These are phyloP conservation scores for Aphidius ervi DNA, from an alignment of 1,140 invertebrate genomes.

Conservation along the genomic window DNA sequence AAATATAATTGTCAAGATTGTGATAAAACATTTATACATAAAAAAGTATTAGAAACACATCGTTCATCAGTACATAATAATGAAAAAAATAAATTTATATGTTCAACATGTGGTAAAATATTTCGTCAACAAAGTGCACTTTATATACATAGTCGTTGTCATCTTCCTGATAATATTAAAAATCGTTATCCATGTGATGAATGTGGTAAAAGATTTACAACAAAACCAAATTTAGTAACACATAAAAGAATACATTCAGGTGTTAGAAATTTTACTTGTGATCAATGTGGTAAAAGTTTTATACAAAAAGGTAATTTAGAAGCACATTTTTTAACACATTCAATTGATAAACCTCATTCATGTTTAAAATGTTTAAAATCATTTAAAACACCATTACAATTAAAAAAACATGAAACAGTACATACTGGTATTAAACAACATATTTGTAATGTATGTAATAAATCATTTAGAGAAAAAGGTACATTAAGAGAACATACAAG, in stretches of 20 bases:
- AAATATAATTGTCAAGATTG: slow-evolving; percentile 58
- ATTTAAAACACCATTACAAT: slow-evolving; percentile 57
- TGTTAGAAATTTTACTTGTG: slow-evolving; percentile 56
- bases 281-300: slow-evolving; percentile 61
- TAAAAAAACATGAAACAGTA: slow-evolving; percentile 59
- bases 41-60: slow-evolving; percentile 54
- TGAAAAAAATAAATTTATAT: slow-evolving; percentile 45
- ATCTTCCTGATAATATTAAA: slow-evolving; percentile 56
- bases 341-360: slow-evolving; percentile 49
- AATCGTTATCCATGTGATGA: slow-evolving; percentile 57
- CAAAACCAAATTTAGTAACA: slow-evolving; percentile 58
- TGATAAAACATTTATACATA: slow-evolving; percentile 55
- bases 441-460: slow-evolving; percentile 69
- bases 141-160: slow-evolving; percentile 54
- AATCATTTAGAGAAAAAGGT: slow-evolving; percentile 64
- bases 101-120: slow-evolving; percentile 56
- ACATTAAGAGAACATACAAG: slow-evolving; percentile 60
- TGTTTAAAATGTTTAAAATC: slow-evolving; percentile 49
- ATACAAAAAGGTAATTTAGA: slow-evolving; percentile 60
- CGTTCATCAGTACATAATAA: slow-evolving; percentile 50
- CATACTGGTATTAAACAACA: slow-evolving; percentile 71
- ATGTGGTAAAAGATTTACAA: slow-evolving; percentile 57
- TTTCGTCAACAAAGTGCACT: slow-evolving; percentile 57
- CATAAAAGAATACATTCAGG: slow-evolving; percentile 59
- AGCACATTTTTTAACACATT: slow-evolving; percentile 59